Evolutionary conservation across 2,113 vertebrate genomes (phyloP), one percentile per base, ranked within the genome.

Genomic region (Nothobranchius kuhntae): DNA sequence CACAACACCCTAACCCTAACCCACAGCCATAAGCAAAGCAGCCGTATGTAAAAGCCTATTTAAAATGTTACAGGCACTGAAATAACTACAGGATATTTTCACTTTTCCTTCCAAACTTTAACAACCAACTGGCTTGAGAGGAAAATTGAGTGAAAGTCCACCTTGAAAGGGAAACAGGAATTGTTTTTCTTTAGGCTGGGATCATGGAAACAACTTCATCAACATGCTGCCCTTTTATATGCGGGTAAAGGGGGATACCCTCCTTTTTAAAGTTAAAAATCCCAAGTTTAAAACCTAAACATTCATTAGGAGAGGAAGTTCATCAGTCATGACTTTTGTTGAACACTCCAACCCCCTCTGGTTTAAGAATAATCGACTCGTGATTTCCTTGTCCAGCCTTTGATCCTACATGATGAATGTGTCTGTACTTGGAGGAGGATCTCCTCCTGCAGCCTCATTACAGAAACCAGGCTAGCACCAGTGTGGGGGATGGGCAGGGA

Each of bases 321-420:
- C 51, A 13, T 61, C 30, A 21, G 21, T 61, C 46, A n/a, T 13
- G 48, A 30, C 30, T 47, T 73, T 54, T 69, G 66, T 61, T 60
- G 80, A 45, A 17, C 13, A 52, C 36, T 30, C 13, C 45, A 12
- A 58, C 9, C 24, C 51, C 52, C 15, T 35, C 40, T 17, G 47
- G 9, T 53, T 40, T 35, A 61, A 71, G 44, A 85, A 81, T 89
- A 83, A 89, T 87, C 40, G 38, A 71, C 77, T 84, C 80, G 61
- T 90, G 72, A 85, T 82, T 74, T 69, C 56, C 58, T 30, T 30
- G 13, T 11, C 9, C 44, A 9, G 67, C 87, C 86, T 86, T 75
- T 85, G 77, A 84, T 78, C 78, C 36, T 10, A 63, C 38, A 71
- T 90, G 87, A 90, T 87, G 53, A 73, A 90, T 88, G 85, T 47